A percentile compares a stretch with the other conserved stretches of the same genome.
phyloP scores from a whole-genome alignment of 2,888 invertebrate species.

The Harpagoxenus sublaevis region DNA sequence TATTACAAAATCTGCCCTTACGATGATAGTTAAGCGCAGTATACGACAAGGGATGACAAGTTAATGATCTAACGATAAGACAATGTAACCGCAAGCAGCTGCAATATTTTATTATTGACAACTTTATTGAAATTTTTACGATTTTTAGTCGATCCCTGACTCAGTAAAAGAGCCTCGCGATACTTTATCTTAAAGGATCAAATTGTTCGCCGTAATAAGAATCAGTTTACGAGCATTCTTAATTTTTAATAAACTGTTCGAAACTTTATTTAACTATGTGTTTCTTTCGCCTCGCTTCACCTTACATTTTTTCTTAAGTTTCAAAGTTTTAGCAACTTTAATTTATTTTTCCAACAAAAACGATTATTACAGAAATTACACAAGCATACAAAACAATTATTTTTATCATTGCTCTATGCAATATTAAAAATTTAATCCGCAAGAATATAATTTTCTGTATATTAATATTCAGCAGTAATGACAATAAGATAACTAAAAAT shows the following conservation, averaged over 20 bases:
- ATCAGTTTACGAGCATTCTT: conserved; percentile 23
- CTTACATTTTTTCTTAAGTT: not conserved
- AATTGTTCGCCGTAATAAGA: conserved; percentile 9
- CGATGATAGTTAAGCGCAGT: not conserved
- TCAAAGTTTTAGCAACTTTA: not conserved
- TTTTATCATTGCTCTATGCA: not conserved
- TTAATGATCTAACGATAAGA: not conserved
- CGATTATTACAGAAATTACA: not conserved
- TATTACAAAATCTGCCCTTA: not conserved
- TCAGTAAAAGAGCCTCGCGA: not conserved
- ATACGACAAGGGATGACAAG: not conserved
- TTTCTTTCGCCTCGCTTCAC: not conserved
- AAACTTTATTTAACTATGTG: not conserved
- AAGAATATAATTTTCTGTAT: not conserved
- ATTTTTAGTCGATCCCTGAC: not conserved
- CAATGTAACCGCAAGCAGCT: not conserved
- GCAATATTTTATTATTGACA: not conserved
- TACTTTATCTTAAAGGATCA: not conserved
- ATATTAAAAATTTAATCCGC: not conserved
- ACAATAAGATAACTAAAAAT: not conserved
- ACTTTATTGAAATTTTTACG: conserved; percentile 28
- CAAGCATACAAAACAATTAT: not conserved
- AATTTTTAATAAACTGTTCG: conserved; percentile 5
- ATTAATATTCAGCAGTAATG: not conserved
- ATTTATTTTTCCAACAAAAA: conserved; percentile 6